A percentile compares a stretch with the other conserved stretches of the same genome.
Evolutionary conservation across 2,888 invertebrate genomes (phyloP).

Genomic region (Julus scanicus): DNA sequence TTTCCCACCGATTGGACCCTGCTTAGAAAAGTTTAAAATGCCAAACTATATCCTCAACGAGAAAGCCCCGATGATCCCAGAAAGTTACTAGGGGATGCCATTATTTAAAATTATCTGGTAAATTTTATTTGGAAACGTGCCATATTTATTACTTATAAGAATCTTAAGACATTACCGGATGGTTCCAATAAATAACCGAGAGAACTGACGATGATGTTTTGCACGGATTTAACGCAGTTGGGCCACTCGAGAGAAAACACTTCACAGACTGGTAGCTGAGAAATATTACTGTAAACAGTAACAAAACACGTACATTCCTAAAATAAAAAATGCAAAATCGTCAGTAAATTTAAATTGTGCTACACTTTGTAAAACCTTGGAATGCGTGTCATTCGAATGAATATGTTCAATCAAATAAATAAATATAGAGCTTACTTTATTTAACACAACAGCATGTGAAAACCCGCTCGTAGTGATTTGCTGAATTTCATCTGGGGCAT

Average conservation of each 20-base stretch:
- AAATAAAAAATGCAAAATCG: neutral
- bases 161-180: constrained; percentile 64
- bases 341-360: constrained; percentile 9
- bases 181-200: constrained; percentile 79
- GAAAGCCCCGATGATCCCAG: no score
- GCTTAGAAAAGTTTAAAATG: no score
- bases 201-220: constrained; percentile 75
- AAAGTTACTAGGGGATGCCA: no score
- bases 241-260: constrained; percentile 72
- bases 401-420: no score
- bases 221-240: constrained; percentile 73
- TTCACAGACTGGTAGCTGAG: constrained; percentile 81
- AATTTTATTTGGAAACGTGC: no score
- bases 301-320: constrained; percentile 76
- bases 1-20: no score
- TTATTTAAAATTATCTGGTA: no score
- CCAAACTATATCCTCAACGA: no score
- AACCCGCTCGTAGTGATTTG: constrained; percentile 84
- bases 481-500: constrained; percentile 70
- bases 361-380: no score
- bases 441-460: constrained; percentile 85
- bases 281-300: constrained; percentile 77
- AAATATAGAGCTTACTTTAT: constrained; percentile 71
- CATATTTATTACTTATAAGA: no score
- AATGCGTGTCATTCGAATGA: no score